Base-by-base conservation (phyloP, 2,797 vertebrate species). In the Trachops cirrhosus region DNA sequence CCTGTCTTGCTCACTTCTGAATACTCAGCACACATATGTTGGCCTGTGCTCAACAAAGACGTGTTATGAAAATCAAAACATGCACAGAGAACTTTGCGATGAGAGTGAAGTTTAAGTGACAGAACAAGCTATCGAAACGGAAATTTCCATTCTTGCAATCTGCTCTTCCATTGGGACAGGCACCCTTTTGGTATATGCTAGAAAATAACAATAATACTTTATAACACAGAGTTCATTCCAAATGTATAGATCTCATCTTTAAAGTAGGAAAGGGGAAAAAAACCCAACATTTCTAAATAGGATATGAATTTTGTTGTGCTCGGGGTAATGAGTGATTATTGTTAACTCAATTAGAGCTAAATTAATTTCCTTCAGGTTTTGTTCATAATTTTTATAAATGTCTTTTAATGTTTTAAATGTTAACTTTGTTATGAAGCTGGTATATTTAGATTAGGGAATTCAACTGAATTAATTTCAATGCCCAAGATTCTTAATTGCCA, bases 401-500 rank as follows among this genome's bases (percentile, higher is more conserved):
- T 39, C 97, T 96, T 98, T 98, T 97, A 98, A 96, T 98, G 96
- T 94, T 96, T 94, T 95, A 96, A 94, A 97, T 71, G 95, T 97
- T 98, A 98, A 98, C 97, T 97, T 97, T 95, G 95, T 98, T 98
- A 98, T 85, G 97, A 98, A 96, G 96, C 97, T 94, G 97, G 82
- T 95, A 62, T 95, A 85, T 97, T 98, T 96, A 97, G 98, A 97
- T 96, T 95, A 97, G 97, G 93, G 98, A 98, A 98, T 98, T 98
- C 97, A 97, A 98, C 97, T 97, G 70, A 96, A 97, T 98, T 98
- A 98, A 98, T 98, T 98, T 97, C 97, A 98, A 91, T n/a, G 34
- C 97, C 98, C 92, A 90, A 77, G 70, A 96, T 96, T 98, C 97
- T 95, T 98, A 98, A 98, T 97, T 98, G 91, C 94, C 98, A 98